Percentiles rank a stretch among this genome's conserved stretches.
phyloP scores from a whole-genome alignment of 1,140 invertebrate genomes.

The Wiebesia pumilae region DNA sequence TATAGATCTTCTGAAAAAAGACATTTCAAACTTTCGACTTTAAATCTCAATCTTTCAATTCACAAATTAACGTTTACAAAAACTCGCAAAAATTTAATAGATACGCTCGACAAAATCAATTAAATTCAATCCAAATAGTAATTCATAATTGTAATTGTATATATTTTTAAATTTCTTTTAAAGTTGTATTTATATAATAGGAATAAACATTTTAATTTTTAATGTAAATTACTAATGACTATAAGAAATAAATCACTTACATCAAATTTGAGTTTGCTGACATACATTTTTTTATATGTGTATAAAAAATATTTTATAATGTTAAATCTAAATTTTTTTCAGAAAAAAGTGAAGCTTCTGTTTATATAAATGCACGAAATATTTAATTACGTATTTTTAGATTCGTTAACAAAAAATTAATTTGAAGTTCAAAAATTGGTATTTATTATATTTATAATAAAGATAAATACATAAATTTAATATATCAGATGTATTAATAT shows the following conservation, averaged over 20 bases:
- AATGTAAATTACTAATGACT: background rate
- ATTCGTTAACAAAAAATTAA: slow-evolving; percentile 23
- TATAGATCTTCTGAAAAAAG: slow-evolving; percentile 21
- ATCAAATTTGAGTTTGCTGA: slow-evolving; percentile 16
- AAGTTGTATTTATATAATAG: background rate
- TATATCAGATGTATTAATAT: background rate
- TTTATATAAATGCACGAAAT: slow-evolving; percentile 23
- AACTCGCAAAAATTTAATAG: slow-evolving; percentile 14
- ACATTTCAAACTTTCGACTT: slow-evolving; percentile 19
- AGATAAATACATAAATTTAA: slow-evolving; percentile 9
- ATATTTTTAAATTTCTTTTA: background rate
- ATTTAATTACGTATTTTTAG: background rate
- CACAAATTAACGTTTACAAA: background rate
- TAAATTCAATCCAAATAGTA: slow-evolving; percentile 16
- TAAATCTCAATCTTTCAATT: slow-evolving; percentile 4
- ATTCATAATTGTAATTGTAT: background rate
- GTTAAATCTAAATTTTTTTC: slow-evolving; percentile 14
- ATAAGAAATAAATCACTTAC: slow-evolving; percentile 4
- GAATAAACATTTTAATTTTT: background rate
- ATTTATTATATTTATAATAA: slow-evolving; percentile 10
- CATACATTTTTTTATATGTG: background rate
- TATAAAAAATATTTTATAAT: slow-evolving; percentile 10
- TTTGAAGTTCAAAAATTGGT: slow-evolving; percentile 21
- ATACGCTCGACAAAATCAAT: slow-evolving; percentile 10
- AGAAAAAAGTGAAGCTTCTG: background rate